Evolutionary conservation across 2,888 invertebrate genomes (phyloP).

Genomic region (Melipona beecheii): DNA sequence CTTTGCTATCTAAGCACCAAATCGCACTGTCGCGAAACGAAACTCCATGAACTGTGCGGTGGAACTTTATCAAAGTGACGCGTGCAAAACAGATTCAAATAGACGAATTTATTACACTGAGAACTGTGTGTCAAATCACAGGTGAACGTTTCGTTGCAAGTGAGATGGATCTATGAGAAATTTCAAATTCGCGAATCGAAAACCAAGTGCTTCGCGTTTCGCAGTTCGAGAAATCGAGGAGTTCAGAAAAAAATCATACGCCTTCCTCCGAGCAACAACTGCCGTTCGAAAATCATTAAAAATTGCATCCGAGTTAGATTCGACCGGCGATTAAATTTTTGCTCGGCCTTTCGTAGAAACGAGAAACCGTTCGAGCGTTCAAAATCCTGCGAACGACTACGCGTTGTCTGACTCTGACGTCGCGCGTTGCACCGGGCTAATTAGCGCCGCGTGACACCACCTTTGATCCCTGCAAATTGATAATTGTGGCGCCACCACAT

Average conservation of each 20-base stretch:
- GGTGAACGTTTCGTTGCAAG: not conserved
- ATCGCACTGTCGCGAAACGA: slow-evolving; percentile 9
- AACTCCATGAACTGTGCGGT: not conserved
- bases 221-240: not conserved
- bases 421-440: slow-evolving; percentile 63
- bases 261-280: too few relatives aligned
- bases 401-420: not conserved
- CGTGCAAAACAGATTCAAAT: not conserved
- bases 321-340: slow-evolving; percentile 58
- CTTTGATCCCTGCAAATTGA: slow-evolving; percentile 74
- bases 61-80: not conserved
- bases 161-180: not conserved
- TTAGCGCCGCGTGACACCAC: slow-evolving; percentile 65
- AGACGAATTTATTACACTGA: not conserved
- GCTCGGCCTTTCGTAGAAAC: slow-evolving; percentile 41
- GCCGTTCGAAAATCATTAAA: slow-evolving; percentile 37
- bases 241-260: too few relatives aligned
- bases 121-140: not conserved
- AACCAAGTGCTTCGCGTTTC: not conserved
- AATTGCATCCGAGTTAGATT: slow-evolving; percentile 20
- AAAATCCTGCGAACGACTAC: slow-evolving; percentile 14
- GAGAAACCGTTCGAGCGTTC: slow-evolving; percentile 38
- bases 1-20: not conserved
- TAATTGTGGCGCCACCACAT: slow-evolving; percentile 58
- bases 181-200: not conserved